A percentile compares a stretch with the other conserved stretches of the same genome.
phyloP scores from a whole-genome alignment of 2,113 vertebrate species.

The Ariopsis seemanni region DNA sequence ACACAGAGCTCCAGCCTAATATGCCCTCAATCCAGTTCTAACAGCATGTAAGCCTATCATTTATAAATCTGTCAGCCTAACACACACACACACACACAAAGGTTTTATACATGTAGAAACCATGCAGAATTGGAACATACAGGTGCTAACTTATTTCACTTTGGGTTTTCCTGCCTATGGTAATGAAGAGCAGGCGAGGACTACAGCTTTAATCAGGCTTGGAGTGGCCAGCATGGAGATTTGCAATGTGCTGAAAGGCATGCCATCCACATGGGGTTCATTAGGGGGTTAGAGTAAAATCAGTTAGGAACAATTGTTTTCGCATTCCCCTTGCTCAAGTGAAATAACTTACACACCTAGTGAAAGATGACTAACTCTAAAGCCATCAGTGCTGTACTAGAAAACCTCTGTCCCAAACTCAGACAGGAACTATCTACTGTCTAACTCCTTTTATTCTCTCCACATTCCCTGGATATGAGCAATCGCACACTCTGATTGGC shows the following conservation, averaged over 20 bases:
- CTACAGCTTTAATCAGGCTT: constrained; percentile 79
- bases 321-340: constrained; percentile 69
- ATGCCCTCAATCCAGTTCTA: constrained; percentile 42
- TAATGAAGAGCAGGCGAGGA: constrained; percentile 79
- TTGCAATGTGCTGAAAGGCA: constrained; percentile 79
- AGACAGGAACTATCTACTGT: constrained; percentile 25
- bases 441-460: no score
- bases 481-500: no score
- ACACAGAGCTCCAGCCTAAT: constrained; percentile 38
- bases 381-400: constrained; percentile 47
- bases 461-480: no score
- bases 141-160: constrained; percentile 79
- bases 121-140: constrained; percentile 72
- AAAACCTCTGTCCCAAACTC: constrained; percentile 22
- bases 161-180: constrained; percentile 63
- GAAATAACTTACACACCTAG: constrained; percentile 60
- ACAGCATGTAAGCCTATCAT: constrained; percentile 59
- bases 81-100: constrained; percentile 56
- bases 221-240: constrained; percentile 68
- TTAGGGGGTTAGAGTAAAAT: constrained; percentile 77
- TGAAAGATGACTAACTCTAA: constrained; percentile 59
- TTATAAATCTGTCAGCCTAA: constrained; percentile 71
- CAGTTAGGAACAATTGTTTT: constrained; percentile 81
- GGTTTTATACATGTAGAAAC: constrained; percentile 71
- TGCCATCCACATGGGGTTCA: constrained; percentile 76